Percentiles rank a stretch among this genome's conserved stretches.
Evolutionary conservation across 1,140 invertebrate genomes (phyloP).

Genomic region (Drosophila aff.): DNA sequence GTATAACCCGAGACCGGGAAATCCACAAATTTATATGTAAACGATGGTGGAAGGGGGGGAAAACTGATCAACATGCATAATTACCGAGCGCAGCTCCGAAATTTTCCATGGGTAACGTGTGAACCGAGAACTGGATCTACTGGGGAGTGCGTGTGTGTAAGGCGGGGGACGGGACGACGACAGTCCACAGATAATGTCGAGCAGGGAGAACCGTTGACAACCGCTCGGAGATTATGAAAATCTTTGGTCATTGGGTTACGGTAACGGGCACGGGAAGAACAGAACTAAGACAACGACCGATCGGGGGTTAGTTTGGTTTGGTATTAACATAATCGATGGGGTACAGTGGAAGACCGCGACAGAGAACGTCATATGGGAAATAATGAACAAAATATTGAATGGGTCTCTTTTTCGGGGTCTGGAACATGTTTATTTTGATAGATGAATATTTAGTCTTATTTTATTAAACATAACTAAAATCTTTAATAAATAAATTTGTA

Average conservation of each 20-base stretch:
- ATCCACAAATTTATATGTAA: conserved; percentile 67
- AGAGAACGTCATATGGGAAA: background rate
- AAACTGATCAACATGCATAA: conserved; percentile 68
- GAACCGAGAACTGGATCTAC: conserved; percentile 46
- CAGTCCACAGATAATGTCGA: conserved; percentile 51
- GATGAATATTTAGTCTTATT: too few relatives aligned
- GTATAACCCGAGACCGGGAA: conserved; percentile 35
- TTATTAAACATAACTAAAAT: too few relatives aligned
- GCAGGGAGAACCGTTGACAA: conserved; percentile 46
- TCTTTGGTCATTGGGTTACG: conserved; percentile 57
- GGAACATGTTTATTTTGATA: background rate
- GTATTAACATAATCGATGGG: conserved; percentile 79
- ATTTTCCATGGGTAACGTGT: conserved; percentile 70
- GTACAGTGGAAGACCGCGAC: conserved; percentile 19
- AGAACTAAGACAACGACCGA: conserved; percentile 29
- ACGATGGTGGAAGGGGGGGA: conserved; percentile 41
- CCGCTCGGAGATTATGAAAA: conserved; percentile 66
- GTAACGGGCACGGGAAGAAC: conserved; percentile 16
- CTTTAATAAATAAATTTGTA: background rate
- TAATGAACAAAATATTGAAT: fast-evolving
- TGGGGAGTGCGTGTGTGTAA: background rate
- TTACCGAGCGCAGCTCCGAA: conserved; percentile 29
- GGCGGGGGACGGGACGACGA: background rate
- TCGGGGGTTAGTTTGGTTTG: conserved; percentile 49
- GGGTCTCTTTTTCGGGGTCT: background rate